These are phyloP conservation scores for Saccopteryx bilineata DNA, from an alignment of 2,113 vertebrate species.

Conservation along the genomic window DNA sequence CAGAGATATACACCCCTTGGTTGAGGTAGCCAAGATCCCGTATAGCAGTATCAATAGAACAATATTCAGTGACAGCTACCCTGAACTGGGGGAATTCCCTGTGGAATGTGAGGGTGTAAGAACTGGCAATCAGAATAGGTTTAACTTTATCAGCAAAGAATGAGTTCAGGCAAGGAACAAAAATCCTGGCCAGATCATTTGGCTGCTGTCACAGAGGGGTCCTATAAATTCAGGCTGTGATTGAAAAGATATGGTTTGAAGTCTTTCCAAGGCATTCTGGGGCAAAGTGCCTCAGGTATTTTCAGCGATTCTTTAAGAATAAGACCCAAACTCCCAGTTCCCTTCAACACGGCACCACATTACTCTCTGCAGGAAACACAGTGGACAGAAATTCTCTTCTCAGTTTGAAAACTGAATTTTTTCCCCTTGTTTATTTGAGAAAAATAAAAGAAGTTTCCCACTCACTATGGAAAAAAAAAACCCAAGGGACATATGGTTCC, in stretches of 20 bases:
- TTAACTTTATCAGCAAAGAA: constrained; percentile 34
- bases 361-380: background rate
- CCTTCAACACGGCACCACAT: background rate
- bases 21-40: background rate
- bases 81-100: background rate
- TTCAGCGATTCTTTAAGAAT: background rate
- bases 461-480: constrained; percentile 9
- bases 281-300: background rate
- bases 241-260: constrained; percentile 42
- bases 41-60: fast-evolving
- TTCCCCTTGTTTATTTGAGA: background rate
- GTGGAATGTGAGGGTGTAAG: background rate
- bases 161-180: background rate
- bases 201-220: background rate
- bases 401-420: constrained; percentile 16
- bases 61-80: background rate
- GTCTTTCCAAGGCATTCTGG: background rate
- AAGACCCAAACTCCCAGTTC: background rate
- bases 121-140: background rate
- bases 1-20: fast-evolving
- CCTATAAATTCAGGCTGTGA: background rate
- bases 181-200: background rate
- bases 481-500: no score
- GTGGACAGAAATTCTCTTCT: background rate
- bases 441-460: background rate